Percentiles rank a stretch among this genome's conserved stretches.
phyloP scores from a whole-genome alignment of 2,888 invertebrate species.

The Yponomeuta sedellus region DNA sequence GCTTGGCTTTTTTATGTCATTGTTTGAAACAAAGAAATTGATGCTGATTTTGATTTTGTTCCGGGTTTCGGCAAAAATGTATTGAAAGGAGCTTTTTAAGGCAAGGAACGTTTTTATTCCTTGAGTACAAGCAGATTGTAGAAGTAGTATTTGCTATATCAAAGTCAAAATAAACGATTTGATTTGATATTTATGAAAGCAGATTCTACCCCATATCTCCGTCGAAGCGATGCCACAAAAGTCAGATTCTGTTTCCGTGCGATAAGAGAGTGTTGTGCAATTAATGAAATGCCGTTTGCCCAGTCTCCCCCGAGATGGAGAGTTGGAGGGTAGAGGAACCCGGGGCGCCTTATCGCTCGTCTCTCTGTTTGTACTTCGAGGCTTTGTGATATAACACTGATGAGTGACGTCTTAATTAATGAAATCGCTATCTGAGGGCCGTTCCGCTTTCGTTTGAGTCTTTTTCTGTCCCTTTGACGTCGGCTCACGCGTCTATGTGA shows the following conservation, averaged over 20 bases:
- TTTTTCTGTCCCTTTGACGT: not conserved
- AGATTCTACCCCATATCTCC: not conserved
- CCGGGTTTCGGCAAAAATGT: no score
- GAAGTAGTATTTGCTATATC: no score
- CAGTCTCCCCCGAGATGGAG: slow-evolving; percentile 51
- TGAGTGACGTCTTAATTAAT: slow-evolving; percentile 6
- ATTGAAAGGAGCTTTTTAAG: no score
- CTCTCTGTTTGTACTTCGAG: slow-evolving; percentile 31
- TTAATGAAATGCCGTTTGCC: slow-evolving; percentile 66
- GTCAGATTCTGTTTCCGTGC: not conserved
- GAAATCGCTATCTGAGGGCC: not conserved
- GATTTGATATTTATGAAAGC: no score
- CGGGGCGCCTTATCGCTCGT: slow-evolving; percentile 30
- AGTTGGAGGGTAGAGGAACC: slow-evolving; percentile 19
- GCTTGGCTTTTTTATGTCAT: no score
- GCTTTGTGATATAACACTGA: slow-evolving; percentile 7
- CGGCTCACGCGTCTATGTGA: not conserved
- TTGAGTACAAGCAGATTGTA: no score
- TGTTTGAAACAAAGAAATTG: no score
- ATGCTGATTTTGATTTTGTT: no score
- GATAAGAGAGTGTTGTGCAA: slow-evolving; percentile 55
- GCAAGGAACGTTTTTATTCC: no score
- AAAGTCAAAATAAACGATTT: no score
- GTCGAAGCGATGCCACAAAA: not conserved
- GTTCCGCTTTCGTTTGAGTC: not conserved